Base-by-base conservation (phyloP, 1,140 invertebrate genomes). In the Bombus turneri region DNA sequence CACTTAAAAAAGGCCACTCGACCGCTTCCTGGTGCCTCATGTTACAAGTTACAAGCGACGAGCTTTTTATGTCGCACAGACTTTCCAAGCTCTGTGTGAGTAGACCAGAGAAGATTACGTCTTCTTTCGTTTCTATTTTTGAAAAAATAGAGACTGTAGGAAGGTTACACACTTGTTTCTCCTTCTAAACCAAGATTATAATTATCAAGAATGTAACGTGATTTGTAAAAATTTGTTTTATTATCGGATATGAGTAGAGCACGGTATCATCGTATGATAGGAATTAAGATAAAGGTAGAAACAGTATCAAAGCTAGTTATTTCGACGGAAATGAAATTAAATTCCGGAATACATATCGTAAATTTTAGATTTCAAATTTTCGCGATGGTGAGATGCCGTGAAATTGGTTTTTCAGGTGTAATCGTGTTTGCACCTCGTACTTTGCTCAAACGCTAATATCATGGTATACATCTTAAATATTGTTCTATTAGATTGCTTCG, bases 1-100 rank as follows among this genome's bases (percentile, higher is more conserved):
- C 72, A 87, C 66, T 89, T 90, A 85, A 90, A 88, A 86, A 86
- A 57, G 78, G 47, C 79, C 81, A 80, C 88, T 80, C 77, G 88
- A 86, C 86, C 72, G 86, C 85, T 88, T 88, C 89, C 88, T 91
- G 82, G 74, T 88, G 68, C 71, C 86, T 57, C 41, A 34, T 53
- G 43, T 74, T 78, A 86, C 72, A 62, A 28, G 59, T 62, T 62
- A n/a, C 5, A 69, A 81, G 83, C 73, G 37, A 73, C 73, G 39
- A 68, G 66, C 77, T 88, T 88, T 87, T 88, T 88, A 84, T 53
- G 72, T 76, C 86, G 41, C 86, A 25, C 37, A 53, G 64, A 68
- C 53, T 66, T 62, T 41, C 47, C 39, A 15, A 6, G 31, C 22
- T 37, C 31, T 88, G 81, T 66, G 43, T 41, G 22, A 37, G 18